Percentiles rank a stretch among this genome's conserved stretches.
These are phyloP conservation scores for Lacerta bilineata DNA, from an alignment of 2,797 vertebrate genomes.

Conservation along the genomic window DNA sequence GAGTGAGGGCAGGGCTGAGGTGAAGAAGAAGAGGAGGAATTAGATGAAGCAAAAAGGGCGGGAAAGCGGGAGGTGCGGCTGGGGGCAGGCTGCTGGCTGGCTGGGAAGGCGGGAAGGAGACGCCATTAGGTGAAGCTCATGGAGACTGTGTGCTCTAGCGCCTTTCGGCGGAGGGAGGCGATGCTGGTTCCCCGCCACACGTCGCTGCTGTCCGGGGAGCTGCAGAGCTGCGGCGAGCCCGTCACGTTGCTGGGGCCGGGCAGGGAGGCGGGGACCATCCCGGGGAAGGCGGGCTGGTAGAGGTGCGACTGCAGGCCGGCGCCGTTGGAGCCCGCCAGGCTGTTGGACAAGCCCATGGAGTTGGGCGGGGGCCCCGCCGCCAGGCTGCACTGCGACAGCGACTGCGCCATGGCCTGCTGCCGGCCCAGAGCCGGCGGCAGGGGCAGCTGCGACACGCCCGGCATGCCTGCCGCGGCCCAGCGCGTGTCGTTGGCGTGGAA, in stretches of 20 bases:
- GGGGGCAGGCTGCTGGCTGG: conserved; percentile 24
- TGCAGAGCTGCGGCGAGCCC: conserved; percentile 96
- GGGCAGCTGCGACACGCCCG: conserved; percentile 94
- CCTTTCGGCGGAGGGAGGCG: conserved; percentile 96
- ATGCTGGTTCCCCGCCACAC: conserved; percentile 99
- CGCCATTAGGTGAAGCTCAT: conserved; percentile 97
- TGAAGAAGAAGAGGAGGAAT: conserved; percentile 1
- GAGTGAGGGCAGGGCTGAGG: background rate
- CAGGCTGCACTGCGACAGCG: conserved; percentile 96
- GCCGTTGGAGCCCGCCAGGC: conserved; percentile 91
- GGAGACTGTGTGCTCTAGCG: conserved; percentile 99
- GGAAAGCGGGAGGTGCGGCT: conserved; percentile 65
- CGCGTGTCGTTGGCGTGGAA: conserved; percentile 98
- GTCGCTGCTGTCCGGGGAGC: conserved; percentile 98
- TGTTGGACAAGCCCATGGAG: conserved; percentile 96
- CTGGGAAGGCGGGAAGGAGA: background rate
- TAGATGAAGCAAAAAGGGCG: background rate
- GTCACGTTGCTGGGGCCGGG: conserved; percentile 94
- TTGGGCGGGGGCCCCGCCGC: conserved; percentile 91
- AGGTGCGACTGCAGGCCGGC: conserved; percentile 96
- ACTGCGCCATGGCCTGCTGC: conserved; percentile 95
- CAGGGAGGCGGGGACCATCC: conserved; percentile 95
- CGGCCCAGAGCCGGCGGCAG: conserved; percentile 91
- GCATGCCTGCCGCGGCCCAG: conserved; percentile 95
- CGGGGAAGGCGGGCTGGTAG: conserved; percentile 96